A percentile compares a stretch with the other conserved stretches of the same genome.
phyloP scores from a whole-genome alignment of 1,140 invertebrate species.

The Brachionus koreanus region DNA sequence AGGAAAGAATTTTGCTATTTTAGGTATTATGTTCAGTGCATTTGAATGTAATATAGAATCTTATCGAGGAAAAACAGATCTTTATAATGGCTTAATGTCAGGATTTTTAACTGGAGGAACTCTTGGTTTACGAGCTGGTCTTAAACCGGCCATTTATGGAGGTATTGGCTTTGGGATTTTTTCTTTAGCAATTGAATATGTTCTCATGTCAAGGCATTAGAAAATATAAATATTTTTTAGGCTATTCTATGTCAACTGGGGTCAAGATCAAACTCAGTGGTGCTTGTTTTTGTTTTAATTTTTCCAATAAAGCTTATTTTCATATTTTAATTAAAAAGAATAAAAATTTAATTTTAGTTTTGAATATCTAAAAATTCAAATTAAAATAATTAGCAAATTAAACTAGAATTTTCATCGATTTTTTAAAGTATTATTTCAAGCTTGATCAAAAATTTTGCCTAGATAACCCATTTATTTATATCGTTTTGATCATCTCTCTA shows the following conservation, averaged over 20 bases:
- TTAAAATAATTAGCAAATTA: no score
- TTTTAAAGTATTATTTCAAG: no score
- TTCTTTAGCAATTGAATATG: slow-evolving; percentile 86
- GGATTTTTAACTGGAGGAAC: slow-evolving; percentile 45
- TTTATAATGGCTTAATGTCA: slow-evolving; percentile 45
- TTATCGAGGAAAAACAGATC: slow-evolving; percentile 46
- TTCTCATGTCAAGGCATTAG: slow-evolving; percentile 67
- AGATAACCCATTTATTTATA: background rate
- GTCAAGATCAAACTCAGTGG: background rate
- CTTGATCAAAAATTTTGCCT: background rate
- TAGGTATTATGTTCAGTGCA: slow-evolving; percentile 85
- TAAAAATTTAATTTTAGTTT: background rate
- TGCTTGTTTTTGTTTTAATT: slow-evolving; percentile 3
- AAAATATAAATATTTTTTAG: background rate
- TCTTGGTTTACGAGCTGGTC: slow-evolving; percentile 66
- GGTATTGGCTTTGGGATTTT: slow-evolving; percentile 89
- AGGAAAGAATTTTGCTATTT: slow-evolving; percentile 93
- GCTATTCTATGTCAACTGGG: background rate
- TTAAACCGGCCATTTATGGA: slow-evolving; percentile 82
- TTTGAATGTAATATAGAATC: slow-evolving; percentile 85
- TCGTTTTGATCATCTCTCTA: background rate
- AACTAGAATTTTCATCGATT: no score
- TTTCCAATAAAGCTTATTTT: background rate
- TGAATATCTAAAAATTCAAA: background rate
- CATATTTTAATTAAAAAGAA: background rate